Evolutionary conservation across 2,113 vertebrate genomes (phyloP).

Genomic region (Trichechus manatus): DNA sequence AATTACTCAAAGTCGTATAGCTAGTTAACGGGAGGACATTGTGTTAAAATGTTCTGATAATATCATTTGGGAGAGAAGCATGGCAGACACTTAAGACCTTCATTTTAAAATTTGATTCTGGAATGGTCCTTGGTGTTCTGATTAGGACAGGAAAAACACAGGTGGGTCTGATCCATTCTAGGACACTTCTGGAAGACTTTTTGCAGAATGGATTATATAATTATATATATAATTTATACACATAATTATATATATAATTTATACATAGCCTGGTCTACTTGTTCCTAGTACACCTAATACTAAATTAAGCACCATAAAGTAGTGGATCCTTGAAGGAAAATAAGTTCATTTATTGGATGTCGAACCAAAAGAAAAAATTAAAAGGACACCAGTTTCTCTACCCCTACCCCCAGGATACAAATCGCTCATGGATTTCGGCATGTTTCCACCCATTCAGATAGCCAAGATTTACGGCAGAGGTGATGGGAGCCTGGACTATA

Average conservation of each 20-base stretch:
- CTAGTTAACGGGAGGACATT: background rate
- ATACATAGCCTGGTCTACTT: background rate
- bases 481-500: background rate
- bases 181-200: background rate
- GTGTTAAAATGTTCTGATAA: constrained; percentile 33
- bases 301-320: constrained; percentile 3
- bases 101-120: constrained; percentile 42
- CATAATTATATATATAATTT: background rate
- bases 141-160: background rate
- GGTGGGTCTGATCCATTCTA: background rate
- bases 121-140: background rate
- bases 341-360: background rate
- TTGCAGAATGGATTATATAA: no score
- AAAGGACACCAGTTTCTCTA: background rate
- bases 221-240: background rate
- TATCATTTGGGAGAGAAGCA: constrained; percentile 4
- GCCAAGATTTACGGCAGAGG: background rate
- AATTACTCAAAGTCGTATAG: background rate
- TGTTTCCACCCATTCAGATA: background rate
- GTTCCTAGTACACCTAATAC: background rate
- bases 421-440: background rate
- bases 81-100: background rate
- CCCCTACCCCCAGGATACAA: background rate
- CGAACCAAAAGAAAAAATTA: background rate
- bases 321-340: background rate